Evolutionary conservation across 1,140 invertebrate species (phyloP), one percentile per base, ranked within the genome.

Genomic region (Pseudomyrmex sp.): DNA sequence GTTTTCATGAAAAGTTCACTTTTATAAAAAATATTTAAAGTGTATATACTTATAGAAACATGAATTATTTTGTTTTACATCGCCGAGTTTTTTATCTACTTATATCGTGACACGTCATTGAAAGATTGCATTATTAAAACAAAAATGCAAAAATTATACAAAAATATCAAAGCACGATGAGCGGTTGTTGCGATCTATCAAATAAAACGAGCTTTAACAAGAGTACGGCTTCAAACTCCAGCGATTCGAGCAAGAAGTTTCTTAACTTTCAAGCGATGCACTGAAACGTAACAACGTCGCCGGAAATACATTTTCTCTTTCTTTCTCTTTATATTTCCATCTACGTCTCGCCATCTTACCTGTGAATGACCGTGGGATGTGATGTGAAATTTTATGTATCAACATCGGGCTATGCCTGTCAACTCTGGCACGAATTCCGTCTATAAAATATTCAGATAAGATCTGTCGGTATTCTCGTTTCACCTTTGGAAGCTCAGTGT

Each of bases 391-490:
- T 89, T 89, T 89, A 89, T 89, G 87, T 87, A 86, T 89, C 82
- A 80, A 80, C 82, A 85, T 59, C 50, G 46, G 48, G 48, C 70
- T 69, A 68, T 77, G 76, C 76, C 46, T 83, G 75, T 79, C 87
- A 85, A 73, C 87, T 85, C 73, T 74, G 84, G 83, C 59, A 61
- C 26, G 85, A 75, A 59, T 65, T 58, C 35, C 44, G 59, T 70
- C 63, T 87, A 70, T 91, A 82, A 90, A 89, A 90, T 90, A 88
- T 90, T 88, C 88, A 89, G 87, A 89, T 82, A 88, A 86, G 84
- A 89, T 89, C 84, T 83, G 87, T 86, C 79, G 72, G 50, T 69
- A 50, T 46, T 46, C 68, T 35, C 74, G 58, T 73, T 48, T 66
- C 61, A 20, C 58, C 50, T 54, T 84, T 44, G 66, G n/a, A 80